A percentile compares a stretch with the other conserved stretches of the same genome.
Evolutionary conservation across 2,888 invertebrate species (phyloP).

Genomic region (Lepidonotus clava): DNA sequence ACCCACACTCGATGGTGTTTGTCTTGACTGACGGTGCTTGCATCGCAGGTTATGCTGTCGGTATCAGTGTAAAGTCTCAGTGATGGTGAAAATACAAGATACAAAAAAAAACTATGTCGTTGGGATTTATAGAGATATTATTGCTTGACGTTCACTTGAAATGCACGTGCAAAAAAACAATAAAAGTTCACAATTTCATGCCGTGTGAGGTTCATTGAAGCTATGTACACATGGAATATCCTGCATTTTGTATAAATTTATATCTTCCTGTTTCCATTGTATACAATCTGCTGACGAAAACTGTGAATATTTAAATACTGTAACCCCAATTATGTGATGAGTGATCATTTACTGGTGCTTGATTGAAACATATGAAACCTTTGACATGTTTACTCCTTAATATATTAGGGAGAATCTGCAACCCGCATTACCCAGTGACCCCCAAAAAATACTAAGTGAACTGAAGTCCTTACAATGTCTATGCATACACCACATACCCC

Average conservation of each 20-base stretch:
- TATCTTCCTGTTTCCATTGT: background rate
- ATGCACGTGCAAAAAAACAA: background rate
- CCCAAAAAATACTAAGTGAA: too few relatives aligned
- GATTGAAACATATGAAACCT: too few relatives aligned
- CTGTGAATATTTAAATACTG: background rate
- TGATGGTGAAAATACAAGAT: background rate
- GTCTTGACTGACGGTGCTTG: too few relatives aligned
- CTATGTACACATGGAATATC: background rate
- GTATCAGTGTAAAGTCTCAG: background rate
- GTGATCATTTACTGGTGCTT: conserved; percentile 16
- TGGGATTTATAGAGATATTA: background rate
- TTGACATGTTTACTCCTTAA: too few relatives aligned
- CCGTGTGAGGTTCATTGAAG: background rate
- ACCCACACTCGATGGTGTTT: too few relatives aligned
- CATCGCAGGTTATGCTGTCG: too few relatives aligned
- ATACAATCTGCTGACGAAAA: background rate
- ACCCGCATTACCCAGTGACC: too few relatives aligned
- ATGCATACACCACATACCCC: background rate
- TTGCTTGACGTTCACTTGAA: background rate
- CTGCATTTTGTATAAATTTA: background rate
- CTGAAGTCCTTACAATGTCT: background rate
- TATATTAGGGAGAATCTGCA: too few relatives aligned
- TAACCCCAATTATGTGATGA: conserved; percentile 36
- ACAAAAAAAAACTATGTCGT: background rate
- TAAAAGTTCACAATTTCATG: too few relatives aligned